Evolutionary conservation across 2,113 vertebrate genomes (phyloP).

Genomic region (Origma solitaria): DNA sequence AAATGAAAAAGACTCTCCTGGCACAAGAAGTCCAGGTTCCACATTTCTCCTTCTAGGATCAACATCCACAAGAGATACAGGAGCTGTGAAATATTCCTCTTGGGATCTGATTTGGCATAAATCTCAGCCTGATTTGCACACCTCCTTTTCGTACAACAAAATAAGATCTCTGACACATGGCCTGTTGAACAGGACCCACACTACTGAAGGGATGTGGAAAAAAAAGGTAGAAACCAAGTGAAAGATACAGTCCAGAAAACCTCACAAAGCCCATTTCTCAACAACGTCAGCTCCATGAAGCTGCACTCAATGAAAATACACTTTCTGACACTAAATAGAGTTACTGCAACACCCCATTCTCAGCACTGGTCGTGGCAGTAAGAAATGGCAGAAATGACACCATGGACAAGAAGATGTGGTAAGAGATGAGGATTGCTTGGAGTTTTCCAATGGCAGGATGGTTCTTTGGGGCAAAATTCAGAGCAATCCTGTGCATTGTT

Average conservation of each 20-base stretch:
- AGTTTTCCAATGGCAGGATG: background rate
- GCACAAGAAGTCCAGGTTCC: background rate
- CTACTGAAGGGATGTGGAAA: background rate
- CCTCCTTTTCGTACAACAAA: background rate
- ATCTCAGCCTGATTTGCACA: background rate
- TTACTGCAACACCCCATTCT: background rate
- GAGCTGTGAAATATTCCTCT: background rate
- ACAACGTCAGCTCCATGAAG: background rate
- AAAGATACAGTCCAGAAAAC: background rate
- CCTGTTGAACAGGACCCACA: background rate
- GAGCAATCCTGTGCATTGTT: background rate
- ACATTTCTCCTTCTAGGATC: background rate
- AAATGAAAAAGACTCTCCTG: background rate
- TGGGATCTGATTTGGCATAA: background rate
- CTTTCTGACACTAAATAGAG: background rate
- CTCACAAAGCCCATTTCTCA: background rate
- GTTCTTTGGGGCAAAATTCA: background rate
- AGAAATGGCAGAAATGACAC: background rate
- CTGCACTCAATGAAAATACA: background rate
- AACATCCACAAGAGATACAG: background rate
- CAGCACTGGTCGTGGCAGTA: background rate
- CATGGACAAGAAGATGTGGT: background rate
- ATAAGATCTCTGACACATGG: background rate
- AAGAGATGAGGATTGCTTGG: background rate
- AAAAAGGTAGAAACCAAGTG: background rate